A percentile compares a stretch with the other conserved stretches of the same genome.
Conservation (phyloP, 1,140 invertebrate genomes). For the Mactra quadrangularis region DNA sequence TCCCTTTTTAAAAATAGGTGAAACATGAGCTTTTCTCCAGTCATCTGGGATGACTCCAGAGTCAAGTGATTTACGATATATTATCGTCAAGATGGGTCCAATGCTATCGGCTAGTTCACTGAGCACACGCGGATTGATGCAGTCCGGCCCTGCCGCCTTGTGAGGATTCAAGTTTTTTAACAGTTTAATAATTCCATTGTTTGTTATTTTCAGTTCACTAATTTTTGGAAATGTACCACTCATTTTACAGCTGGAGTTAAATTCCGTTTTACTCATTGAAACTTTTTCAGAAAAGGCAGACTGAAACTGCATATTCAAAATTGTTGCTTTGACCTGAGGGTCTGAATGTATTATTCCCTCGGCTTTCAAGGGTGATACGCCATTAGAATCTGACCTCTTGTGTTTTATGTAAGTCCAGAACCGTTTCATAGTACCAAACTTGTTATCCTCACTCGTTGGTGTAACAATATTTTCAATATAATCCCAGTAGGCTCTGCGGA, state of each 20-base stretch:
- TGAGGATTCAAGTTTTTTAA: neutral
- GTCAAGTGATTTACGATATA: conserved; percentile 35
- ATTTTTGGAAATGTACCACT: too few relatives aligned
- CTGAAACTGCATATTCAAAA: too few relatives aligned
- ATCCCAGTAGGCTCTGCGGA: too few relatives aligned
- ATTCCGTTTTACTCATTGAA: conserved; percentile 27
- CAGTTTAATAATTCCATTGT: conserved; percentile 27
- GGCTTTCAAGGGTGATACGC: conserved; percentile 24
- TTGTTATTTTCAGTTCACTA: too few relatives aligned
- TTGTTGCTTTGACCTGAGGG: too few relatives aligned
- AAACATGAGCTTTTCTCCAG: conserved; percentile 46
- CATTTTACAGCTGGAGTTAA: too few relatives aligned
- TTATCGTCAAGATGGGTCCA: conserved; percentile 34
- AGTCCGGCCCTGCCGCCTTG: too few relatives aligned
- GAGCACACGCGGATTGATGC: too few relatives aligned
- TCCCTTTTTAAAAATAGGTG: conserved; percentile 41
- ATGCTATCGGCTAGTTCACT: conserved; percentile 42
- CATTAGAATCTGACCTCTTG: conserved; percentile 23
- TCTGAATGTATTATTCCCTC: too few relatives aligned
- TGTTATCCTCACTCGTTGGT: too few relatives aligned
- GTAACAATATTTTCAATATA: too few relatives aligned
- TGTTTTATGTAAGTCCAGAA: conserved; percentile 64
- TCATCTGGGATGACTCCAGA: conserved; percentile 40
- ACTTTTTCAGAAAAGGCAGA: conserved; percentile 4
- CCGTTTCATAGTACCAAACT: too few relatives aligned